A percentile compares a stretch with the other conserved stretches of the same genome.
Conservation (phyloP, 2,888 invertebrate genomes). For the Pristionchus arcanus region DNA sequence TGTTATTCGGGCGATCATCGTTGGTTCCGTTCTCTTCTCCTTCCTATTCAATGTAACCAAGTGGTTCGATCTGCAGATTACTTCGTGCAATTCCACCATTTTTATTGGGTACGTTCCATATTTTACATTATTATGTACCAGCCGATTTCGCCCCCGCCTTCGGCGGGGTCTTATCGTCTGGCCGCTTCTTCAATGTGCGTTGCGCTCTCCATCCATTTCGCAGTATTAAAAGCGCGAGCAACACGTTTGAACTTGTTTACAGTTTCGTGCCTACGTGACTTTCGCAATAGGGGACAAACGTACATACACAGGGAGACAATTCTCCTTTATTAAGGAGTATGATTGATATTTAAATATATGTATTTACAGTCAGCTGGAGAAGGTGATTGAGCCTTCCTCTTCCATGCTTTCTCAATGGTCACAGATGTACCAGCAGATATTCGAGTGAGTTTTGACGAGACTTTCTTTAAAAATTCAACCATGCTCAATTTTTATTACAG, state of each 20-base stretch:
- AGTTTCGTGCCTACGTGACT: too few species aligned
- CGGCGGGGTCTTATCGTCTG: too few species aligned
- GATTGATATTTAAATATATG: background rate
- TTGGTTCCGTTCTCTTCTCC: constrained; percentile 58
- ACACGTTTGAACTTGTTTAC: too few species aligned
- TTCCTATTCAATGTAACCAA: constrained; percentile 72
- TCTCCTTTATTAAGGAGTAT: too few species aligned
- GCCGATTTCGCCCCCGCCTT: too few species aligned
- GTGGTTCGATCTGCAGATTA: constrained; percentile 69
- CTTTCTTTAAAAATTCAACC: background rate
- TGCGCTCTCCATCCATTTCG: too few species aligned
- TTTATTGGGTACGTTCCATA: background rate
- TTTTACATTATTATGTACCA: too few species aligned
- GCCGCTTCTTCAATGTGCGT: too few species aligned
- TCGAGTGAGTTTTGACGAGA: background rate
- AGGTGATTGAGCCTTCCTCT: constrained; percentile 67
- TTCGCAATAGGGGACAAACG: too few species aligned
- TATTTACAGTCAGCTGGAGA: constrained; percentile 60
- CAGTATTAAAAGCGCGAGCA: too few species aligned
- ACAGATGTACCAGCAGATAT: constrained; percentile 62
- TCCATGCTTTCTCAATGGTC: constrained; percentile 67
- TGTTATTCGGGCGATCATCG: constrained; percentile 66
- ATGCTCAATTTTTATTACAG: background rate
- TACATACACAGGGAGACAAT: too few species aligned
- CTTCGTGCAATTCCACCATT: constrained; percentile 33